Conservation (phyloP, 2,113 vertebrate genomes). For the Cnemophilus loriae region DNA sequence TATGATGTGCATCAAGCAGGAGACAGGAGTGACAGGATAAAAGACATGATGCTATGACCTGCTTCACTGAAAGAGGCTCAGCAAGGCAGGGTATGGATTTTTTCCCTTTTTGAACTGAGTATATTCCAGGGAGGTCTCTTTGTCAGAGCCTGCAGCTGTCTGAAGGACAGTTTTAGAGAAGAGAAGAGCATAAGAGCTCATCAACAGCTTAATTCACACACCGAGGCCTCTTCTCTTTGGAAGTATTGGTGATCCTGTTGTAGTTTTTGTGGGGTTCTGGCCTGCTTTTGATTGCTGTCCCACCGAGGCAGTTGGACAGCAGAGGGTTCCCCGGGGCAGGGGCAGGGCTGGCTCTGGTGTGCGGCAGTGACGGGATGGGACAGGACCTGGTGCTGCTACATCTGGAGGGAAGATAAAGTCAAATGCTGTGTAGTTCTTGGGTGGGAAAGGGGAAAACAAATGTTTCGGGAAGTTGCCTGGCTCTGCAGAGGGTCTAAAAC, state of each 20-base stretch:
- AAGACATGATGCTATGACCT: constrained; percentile 44
- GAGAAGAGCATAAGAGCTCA: neutral
- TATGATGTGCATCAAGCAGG: constrained; percentile 13
- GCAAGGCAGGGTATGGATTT: constrained; percentile 28
- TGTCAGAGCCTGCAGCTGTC: neutral
- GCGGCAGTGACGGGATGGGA: neutral
- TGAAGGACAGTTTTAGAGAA: neutral
- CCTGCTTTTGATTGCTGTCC: neutral
- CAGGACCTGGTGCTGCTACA: neutral
- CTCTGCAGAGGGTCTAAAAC: neutral
- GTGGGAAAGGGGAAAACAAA: neutral
- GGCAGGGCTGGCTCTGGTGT: neutral
- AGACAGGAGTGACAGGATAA: constrained; percentile 40
- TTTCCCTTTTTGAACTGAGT: neutral
- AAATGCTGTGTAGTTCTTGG: neutral
- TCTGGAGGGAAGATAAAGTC: neutral
- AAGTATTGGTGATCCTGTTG: neutral
- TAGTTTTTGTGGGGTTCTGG: neutral
- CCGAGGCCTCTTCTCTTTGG: neutral
- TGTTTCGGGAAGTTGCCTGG: neutral
- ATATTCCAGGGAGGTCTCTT: constrained; percentile 20
- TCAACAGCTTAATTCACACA: neutral
- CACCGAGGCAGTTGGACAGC: neutral
- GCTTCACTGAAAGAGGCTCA: neutral
- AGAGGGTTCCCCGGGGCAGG: neutral